Conservation (phyloP, 2,888 invertebrate genomes). For the Cryptocephalus primarius region DNA sequence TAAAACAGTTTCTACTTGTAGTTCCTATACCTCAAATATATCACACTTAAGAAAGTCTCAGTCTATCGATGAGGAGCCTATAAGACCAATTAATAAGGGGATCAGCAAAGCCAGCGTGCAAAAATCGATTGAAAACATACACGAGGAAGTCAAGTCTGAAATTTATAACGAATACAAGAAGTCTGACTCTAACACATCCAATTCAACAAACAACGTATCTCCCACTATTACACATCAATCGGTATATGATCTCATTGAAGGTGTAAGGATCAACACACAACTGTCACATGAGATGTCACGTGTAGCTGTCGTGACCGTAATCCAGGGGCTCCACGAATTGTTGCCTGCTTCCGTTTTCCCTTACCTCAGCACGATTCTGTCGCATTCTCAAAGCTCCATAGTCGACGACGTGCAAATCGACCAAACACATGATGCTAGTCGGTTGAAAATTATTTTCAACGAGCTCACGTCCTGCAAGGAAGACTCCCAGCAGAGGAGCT, state of each 20-base stretch:
- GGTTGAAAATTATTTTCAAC: conserved; percentile 71
- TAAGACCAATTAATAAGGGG: conserved; percentile 23
- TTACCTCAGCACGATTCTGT: conserved; percentile 44
- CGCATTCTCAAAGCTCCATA: conserved; percentile 49
- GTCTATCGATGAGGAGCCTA: conserved; percentile 23
- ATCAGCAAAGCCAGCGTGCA: conserved; percentile 23
- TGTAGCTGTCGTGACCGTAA: conserved; percentile 71
- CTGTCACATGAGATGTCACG: conserved; percentile 79
- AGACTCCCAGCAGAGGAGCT: conserved; percentile 90
- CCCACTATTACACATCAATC: conserved; percentile 43
- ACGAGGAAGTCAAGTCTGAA: conserved; percentile 27
- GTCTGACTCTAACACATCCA: conserved; percentile 20
- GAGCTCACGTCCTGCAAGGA: conserved; percentile 83
- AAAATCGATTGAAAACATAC: conserved; percentile 29
- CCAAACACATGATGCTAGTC: conserved; percentile 73
- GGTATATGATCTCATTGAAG: conserved; percentile 69
- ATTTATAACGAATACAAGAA: conserved; percentile 21
- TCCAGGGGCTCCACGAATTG: conserved; percentile 42
- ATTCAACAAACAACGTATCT: conserved; percentile 9
- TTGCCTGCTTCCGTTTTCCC: conserved; percentile 49
- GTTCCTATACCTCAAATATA: conserved; percentile 16
- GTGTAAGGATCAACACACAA: conserved; percentile 72
- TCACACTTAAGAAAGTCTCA: conserved; percentile 15
- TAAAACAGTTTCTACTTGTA: conserved; percentile 13
- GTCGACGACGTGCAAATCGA: conserved; percentile 57